Percentiles rank a stretch among this genome's conserved stretches.
Evolutionary conservation across 37 sponge, comb jelly and placozoan genomes (phyloP).

Genomic region (Halichondria panicea): DNA sequence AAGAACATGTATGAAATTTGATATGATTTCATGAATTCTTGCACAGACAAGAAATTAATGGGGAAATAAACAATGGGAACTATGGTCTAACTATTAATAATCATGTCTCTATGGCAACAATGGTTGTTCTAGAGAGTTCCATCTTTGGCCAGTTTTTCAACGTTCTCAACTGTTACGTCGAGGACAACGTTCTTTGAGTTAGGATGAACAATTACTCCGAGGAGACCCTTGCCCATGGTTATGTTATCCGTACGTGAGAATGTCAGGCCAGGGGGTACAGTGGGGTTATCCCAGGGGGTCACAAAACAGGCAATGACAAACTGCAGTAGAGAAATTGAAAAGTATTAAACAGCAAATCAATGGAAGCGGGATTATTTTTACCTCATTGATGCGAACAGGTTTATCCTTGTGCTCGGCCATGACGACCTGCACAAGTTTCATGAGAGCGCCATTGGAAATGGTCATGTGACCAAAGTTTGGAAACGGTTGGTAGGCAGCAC

Average conservation of each 20-base stretch:
- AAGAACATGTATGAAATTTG: no score
- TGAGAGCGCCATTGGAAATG: neutral
- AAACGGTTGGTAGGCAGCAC: neutral
- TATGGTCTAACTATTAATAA: no score
- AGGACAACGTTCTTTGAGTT: neutral
- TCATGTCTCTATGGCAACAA: no score
- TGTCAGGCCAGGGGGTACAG: neutral
- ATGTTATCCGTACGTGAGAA: neutral
- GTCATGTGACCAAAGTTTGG: neutral
- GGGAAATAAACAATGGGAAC: no score
- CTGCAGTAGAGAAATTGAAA: neutral
- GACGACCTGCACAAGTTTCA: neutral
- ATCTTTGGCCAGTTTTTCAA: neutral
- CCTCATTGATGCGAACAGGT: constrained; percentile 2
- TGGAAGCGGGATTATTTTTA: neutral
- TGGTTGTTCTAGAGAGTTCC: constrained; percentile 10
- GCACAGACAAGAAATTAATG: no score
- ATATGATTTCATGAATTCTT: no score
- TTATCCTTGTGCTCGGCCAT: constrained; percentile 1
- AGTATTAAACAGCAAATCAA: neutral
- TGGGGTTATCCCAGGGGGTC: neutral
- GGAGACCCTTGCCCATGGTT: neutral
- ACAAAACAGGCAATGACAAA: neutral
- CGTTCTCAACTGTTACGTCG: neutral
- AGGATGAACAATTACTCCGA: neutral